Base-by-base conservation (phyloP, 2,797 vertebrate genomes). In the Amblyopsis hoosieri region DNA sequence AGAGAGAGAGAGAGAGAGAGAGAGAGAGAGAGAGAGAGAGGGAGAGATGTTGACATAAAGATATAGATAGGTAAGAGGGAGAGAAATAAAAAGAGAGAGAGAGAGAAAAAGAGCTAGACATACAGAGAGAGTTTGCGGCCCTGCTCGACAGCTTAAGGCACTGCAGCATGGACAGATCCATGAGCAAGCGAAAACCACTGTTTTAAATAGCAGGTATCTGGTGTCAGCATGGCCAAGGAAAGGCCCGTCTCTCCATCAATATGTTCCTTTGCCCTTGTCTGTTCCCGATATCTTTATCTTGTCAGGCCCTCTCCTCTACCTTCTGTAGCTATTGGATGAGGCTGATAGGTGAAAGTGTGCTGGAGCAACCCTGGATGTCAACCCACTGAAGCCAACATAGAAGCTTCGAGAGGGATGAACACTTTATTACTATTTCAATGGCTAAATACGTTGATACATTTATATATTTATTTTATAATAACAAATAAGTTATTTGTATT, bases 131-230 rank as follows among this genome's bases (percentile, higher is more conserved):
- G 77, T 80, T 85, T 13, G 55, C 37, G 69, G 82, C 74, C 83
- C 78, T 80, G 64, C 74, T 80, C 83, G 86, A 83, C 80, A 71
- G 80, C 78, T 80, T 86, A 81, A 85, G 81, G 84, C 76, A 70
- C 80, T 85, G 84, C 85, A 80, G 83, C 78, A 15, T 60, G 75
- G 83, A 87, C 85, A 90, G 90, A 92, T 89, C 88, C 90, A 90
- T 91, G 91, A 92, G 90, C 87, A 88, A 91, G 90, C 87, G 79
- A 92, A 92, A 90, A 79, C 86, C 85, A 23, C 87, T 89, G 90
- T 91, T 92, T 93, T 91, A 92, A 92, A 92, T 92, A 91, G 91
- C 87, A 89, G 86, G 88, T 91, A 91, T 93, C 91, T 89, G 87
- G 89, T 92, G 89, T 92, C 90, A 72, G 83, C 61, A 57, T 70